Evolutionary conservation across 2,797 vertebrate genomes (phyloP).

Genomic region (Sorex maritimensis): DNA sequence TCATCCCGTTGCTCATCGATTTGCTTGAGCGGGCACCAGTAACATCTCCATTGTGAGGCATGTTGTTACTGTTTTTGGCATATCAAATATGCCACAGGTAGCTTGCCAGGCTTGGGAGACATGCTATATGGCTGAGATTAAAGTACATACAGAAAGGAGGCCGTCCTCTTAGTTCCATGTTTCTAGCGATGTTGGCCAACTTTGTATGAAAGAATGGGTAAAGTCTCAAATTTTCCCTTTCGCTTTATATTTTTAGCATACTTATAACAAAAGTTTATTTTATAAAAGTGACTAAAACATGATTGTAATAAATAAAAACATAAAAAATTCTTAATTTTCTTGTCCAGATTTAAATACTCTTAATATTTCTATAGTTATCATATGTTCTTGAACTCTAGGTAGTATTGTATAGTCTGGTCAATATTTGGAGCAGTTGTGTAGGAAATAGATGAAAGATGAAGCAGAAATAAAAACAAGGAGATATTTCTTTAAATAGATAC

Average conservation of each 20-base stretch:
- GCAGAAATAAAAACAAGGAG: constrained; percentile 17
- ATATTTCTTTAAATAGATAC: background rate
- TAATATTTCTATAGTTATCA: background rate
- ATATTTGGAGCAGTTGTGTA: background rate
- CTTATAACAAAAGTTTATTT: constrained; percentile 26
- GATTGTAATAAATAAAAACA: constrained; percentile 44
- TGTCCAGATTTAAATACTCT: background rate
- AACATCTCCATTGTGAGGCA: too few relatives aligned
- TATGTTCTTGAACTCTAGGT: background rate
- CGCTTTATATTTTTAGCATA: background rate
- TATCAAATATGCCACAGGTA: too few relatives aligned
- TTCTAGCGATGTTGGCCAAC: background rate
- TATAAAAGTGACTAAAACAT: constrained; percentile 14
- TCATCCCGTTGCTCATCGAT: too few relatives aligned
- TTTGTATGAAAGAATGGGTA: background rate
- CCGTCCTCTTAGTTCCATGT: background rate
- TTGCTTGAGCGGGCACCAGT: too few relatives aligned
- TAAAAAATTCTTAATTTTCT: background rate
- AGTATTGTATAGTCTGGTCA: background rate
- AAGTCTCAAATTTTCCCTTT: background rate
- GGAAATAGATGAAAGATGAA: background rate
- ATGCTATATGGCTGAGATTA: background rate
- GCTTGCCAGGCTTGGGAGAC: background rate
- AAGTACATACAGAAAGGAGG: background rate
- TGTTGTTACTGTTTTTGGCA: too few relatives aligned